Base-by-base conservation (phyloP, 2,888 invertebrate genomes). In the Pimpla rufipes region DNA sequence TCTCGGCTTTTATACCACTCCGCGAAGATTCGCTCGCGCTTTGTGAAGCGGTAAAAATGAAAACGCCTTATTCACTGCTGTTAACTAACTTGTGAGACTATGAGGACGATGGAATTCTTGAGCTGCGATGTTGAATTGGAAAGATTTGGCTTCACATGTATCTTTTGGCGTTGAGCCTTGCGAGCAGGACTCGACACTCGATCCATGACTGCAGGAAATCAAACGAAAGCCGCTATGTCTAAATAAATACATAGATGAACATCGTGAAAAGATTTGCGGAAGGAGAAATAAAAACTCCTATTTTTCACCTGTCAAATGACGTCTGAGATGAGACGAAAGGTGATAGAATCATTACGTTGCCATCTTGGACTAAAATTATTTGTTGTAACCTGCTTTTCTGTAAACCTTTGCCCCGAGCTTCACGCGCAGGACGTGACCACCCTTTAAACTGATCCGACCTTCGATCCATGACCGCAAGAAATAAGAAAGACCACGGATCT, bases 401-500 rank as follows among this genome's bases (percentile, higher is more conserved):
- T 73, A 45, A 47, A 6, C 1, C 18, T 78, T 71, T 55, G 11
- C n/a, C 18, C 5, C 0, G 37, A 40, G 13, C 21, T 16, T 29
- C 42, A 40, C 8, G 37, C n/a, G 16, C 10, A 40, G 23, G 13
- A 37, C 10, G 62, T 42, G 6, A 62, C 10, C 62, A 71, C 79
- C 83, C 79, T 71, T 83, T 83, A 67, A 68, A 66, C 70, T 11
- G n/a, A n/a, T n/a, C n/a, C n/a, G n/a, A n/a, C n/a, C n/a, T n/a
- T n/a, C n/a, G 29, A 3, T 29, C 29, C 29, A 29, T 29, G 29
- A 29, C 29, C 5, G 29, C 29, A 29, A 29, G 29, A 29, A 29
- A 29, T 29, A 29, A 29, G 29, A 29, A 29, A 29, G 5, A 5
- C 29, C 5, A 29, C 5, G 29, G 29, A n/a, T 29, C 29, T 29